Evolutionary conservation across 1,140 invertebrate genomes (phyloP).

Genomic region (Leptinotarsa lineolata): DNA sequence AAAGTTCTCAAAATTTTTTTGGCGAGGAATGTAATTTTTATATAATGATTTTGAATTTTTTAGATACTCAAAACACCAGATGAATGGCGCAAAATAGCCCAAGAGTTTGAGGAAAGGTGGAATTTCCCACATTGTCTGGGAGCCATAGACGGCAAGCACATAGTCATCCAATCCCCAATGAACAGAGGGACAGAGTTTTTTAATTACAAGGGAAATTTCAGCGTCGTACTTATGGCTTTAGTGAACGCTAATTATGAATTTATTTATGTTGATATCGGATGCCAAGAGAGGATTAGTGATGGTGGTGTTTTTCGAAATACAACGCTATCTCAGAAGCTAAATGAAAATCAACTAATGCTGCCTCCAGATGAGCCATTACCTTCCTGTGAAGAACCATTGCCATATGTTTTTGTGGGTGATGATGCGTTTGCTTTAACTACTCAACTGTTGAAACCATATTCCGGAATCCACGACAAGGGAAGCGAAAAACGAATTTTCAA

Average conservation of each 20-base stretch:
- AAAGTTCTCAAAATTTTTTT: too few species aligned
- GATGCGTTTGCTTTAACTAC: constrained; percentile 51
- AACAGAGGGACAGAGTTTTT: constrained; percentile 40
- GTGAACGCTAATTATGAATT: constrained; percentile 43
- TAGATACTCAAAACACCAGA: not conserved
- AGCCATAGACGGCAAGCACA: constrained; percentile 47
- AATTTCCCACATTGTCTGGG: constrained; percentile 42
- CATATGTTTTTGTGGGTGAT: constrained; percentile 52
- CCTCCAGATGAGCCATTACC: constrained; percentile 38
- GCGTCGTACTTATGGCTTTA: constrained; percentile 38
- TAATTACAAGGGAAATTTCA: constrained; percentile 44
- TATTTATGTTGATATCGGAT: constrained; percentile 51
- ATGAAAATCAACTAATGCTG: constrained; percentile 43
- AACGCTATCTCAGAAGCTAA: constrained; percentile 36
- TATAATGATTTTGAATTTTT: not conserved
- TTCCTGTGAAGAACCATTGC: constrained; percentile 35
- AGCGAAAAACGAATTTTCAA: constrained; percentile 32
- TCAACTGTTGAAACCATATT: constrained; percentile 50
- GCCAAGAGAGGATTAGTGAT: constrained; percentile 48
- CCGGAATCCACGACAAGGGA: constrained; percentile 34
- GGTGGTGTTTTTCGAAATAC: constrained; percentile 39
- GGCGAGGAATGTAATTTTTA: too few species aligned
- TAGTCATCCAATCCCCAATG: constrained; percentile 35
- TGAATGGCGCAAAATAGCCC: not conserved
- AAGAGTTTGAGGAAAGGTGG: constrained; percentile 28